Base-by-base conservation (phyloP, 2,113 vertebrate genomes). In the Lepus timidus region DNA sequence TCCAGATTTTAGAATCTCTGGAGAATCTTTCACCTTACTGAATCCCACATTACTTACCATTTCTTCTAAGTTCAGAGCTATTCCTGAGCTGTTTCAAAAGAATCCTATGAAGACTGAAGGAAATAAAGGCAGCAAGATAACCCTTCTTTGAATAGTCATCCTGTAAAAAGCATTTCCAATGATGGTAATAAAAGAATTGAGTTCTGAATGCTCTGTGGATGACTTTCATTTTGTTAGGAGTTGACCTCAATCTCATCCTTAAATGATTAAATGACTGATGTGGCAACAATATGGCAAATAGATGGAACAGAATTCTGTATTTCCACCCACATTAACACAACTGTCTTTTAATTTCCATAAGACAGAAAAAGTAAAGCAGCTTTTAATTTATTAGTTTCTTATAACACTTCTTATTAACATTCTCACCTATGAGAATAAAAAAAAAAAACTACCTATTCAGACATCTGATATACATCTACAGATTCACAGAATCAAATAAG, bases 321-420 rank as follows among this genome's bases (percentile, higher is more conserved):
- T 83, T 61, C 27, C 64, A 91, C 76, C 11, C 65, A 61, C 93
- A 87, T 95, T 52, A 16, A 27, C 36, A 0, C 49, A 91, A 73
- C 2, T 90, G 25, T 74, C 90, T 68, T 73, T 87, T 36, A 87
- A 96, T 96, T 94, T 93, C 31, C 61, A 78, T 95, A 96, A 88
- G 68, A 97, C 97, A 97, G 64, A n/a, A 82, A 93, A 96, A 91
- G 44, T 73, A 93, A 96, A 67, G 36, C 10, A 85, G n/a, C 9
- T 64, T 96, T 95, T 96, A 96, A 86, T 90, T 75, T 39, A 64
- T 74, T n/a, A 95, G 89, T n/a, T 67, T 85, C 95, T 39, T 3
- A 44, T 70, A 17, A 51, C 80, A 71, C 11, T 65, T 6, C 61
- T 89, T 68, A 65, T 80, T 86, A 95, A 22, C 25, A 58, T 58